These are phyloP conservation scores for Artemia sinica DNA, from an alignment of 2,888 invertebrate species.

Conservation along the genomic window DNA sequence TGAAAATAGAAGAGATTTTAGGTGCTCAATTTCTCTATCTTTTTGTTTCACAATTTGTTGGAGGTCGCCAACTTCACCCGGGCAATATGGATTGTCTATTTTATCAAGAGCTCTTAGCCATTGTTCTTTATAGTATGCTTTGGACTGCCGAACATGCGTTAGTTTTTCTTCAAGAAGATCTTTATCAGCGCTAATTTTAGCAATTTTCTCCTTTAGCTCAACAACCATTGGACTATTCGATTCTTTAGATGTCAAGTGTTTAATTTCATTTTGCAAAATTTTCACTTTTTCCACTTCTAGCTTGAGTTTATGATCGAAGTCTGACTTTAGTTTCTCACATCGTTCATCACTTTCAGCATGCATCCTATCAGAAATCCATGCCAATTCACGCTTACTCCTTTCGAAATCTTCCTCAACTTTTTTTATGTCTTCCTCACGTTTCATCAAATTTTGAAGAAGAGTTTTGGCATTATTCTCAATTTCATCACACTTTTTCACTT, in stretches of 20 bases:
- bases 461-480: constrained; percentile 4
- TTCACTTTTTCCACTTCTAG: neutral
- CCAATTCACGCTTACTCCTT: neutral
- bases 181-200: neutral
- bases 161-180: neutral
- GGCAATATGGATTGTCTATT: neutral
- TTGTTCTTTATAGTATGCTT: constrained; percentile 7
- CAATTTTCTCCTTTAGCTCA: neutral
- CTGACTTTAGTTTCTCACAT: neutral
- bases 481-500: neutral
- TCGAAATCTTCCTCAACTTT: neutral
- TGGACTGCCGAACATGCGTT: constrained; percentile 7
- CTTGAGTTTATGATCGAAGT: neutral
- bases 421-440: neutral
- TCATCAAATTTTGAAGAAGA: neutral
- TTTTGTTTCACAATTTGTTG: neutral
- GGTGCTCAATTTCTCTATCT: constrained; percentile 6
- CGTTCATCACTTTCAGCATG: neutral
- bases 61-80: neutral
- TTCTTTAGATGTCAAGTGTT: neutral
- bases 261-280: constrained; percentile 4
- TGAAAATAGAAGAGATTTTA: constrained; percentile 8
- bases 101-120: constrained; percentile 8
- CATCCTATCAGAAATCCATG: neutral
- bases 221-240: neutral